A percentile compares a stretch with the other conserved stretches of the same genome.
phyloP scores from a whole-genome alignment of 2,888 invertebrate genomes.

The Oithona nana region DNA sequence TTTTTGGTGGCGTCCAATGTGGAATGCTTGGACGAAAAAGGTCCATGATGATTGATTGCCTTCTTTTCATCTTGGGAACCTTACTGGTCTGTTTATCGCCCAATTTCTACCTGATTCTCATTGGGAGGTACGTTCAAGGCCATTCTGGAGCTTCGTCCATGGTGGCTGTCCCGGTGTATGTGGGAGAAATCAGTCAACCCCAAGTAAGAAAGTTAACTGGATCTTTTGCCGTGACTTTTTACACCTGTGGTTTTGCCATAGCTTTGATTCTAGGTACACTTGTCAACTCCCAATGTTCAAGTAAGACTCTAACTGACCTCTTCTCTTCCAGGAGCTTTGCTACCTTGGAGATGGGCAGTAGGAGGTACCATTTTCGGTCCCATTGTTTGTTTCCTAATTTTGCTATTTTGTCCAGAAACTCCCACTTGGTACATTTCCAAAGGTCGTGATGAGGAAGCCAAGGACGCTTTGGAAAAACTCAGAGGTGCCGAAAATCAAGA shows the following conservation, averaged over 20 bases:
- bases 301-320: not conserved
- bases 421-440: not conserved
- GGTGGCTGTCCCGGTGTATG: not conserved
- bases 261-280: not conserved
- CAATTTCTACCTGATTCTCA: not conserved
- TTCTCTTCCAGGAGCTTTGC: not conserved
- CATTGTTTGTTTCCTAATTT: not conserved
- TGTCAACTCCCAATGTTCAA: not conserved
- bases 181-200: conserved; percentile 5
- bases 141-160: not conserved
- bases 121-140: not conserved
- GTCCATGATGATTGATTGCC: conserved; percentile 1
- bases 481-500: not conserved
- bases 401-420: not conserved
- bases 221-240: not conserved
- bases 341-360: not conserved
- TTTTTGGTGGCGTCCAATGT: not conserved
- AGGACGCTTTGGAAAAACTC: not conserved
- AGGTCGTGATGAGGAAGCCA: not conserved
- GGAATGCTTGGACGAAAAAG: not conserved
- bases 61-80: not conserved
- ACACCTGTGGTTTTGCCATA: not conserved
- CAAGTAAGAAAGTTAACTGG: not conserved
- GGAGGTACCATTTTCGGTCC: not conserved
- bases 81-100: not conserved